Percentiles rank a stretch among this genome's conserved stretches.
These are phyloP conservation scores for Eudasyphora cyanicolor DNA, from an alignment of 2,888 invertebrate genomes.

Conservation along the genomic window DNA sequence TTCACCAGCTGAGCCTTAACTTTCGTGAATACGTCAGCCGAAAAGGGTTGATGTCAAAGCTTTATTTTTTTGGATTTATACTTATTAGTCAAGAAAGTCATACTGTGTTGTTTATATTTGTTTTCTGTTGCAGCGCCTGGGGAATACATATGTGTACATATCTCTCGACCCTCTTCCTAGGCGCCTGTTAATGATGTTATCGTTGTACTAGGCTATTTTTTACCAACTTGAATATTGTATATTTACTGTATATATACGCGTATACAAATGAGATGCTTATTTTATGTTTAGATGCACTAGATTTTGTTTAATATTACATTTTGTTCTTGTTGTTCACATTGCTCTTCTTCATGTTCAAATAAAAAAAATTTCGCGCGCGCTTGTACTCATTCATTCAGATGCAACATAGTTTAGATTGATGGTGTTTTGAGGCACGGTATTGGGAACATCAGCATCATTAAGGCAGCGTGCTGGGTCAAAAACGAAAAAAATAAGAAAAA, in stretches of 20 bases:
- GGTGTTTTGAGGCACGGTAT: slow-evolving; percentile 26
- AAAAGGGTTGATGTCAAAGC: too few relatives aligned
- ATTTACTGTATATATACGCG: neutral
- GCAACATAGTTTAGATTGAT: slow-evolving; percentile 56
- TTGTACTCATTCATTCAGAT: slow-evolving; percentile 35
- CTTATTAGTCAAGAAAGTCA: too few relatives aligned
- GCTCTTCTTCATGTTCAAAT: slow-evolving; percentile 42
- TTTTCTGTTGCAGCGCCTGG: neutral
- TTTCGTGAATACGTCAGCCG: too few relatives aligned
- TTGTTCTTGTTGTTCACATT: neutral
- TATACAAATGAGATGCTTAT: slow-evolving; percentile 23
- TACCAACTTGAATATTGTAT: slow-evolving; percentile 1
- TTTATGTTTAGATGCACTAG: slow-evolving; percentile 51
- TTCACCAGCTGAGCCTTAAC: too few relatives aligned
- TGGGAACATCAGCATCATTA: slow-evolving; percentile 62
- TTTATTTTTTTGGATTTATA: too few relatives aligned
- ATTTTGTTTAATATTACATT: slow-evolving; percentile 24
- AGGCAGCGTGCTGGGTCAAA: slow-evolving; percentile 64
- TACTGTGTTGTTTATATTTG: too few relatives aligned
- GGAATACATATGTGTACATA: neutral
- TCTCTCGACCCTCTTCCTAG: neutral
- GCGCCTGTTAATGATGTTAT: neutral
- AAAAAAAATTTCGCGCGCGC: slow-evolving; percentile 41
- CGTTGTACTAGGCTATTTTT: slow-evolving; percentile 33
- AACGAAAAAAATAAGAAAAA: slow-evolving; percentile 11